phyloP scores from a whole-genome alignment of 2,797 vertebrate genomes.

The Hylomyscus alleni region DNA sequence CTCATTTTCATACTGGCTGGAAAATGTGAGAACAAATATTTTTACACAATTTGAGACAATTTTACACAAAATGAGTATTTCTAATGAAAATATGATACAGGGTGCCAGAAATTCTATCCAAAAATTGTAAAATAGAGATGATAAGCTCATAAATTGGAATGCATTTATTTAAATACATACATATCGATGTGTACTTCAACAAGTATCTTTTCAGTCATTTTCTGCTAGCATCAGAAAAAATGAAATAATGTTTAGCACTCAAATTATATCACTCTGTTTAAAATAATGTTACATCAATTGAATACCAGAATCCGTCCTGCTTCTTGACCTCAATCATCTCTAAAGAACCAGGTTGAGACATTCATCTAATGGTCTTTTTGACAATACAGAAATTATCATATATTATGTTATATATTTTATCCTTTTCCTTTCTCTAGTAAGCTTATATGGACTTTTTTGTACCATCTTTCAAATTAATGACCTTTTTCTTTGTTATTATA shows the following conservation, averaged over 20 bases:
- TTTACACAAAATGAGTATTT: slow-evolving; percentile 1
- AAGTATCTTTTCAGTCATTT: neutral
- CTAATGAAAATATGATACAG: slow-evolving; percentile 2
- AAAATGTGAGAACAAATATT: slow-evolving; percentile 40
- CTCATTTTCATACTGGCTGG: neutral
- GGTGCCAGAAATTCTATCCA: slow-evolving; percentile 22
- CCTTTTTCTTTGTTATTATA: neutral
- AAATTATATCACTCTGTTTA: slow-evolving; percentile 20
- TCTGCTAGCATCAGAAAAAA: slow-evolving; percentile 37
- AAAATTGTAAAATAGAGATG: slow-evolving; percentile 20
- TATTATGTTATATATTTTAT: neutral
- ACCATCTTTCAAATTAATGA: neutral
- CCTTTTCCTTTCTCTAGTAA: neutral
- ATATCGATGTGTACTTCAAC: neutral
- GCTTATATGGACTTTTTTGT: neutral
- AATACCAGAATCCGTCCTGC: neutral
- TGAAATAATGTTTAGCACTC: neutral
- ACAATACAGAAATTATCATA: neutral
- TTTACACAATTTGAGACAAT: neutral
- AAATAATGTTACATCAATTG: slow-evolving; percentile 37
- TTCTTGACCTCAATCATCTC: neutral
- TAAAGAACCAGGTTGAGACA: neutral
- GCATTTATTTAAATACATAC: neutral
- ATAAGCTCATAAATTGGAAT: slow-evolving; percentile 1
- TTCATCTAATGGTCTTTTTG: neutral